Evolutionary conservation across 2,797 vertebrate species (phyloP), one percentile per base, ranked within the genome.

Genomic region (Vespertilio murinus): DNA sequence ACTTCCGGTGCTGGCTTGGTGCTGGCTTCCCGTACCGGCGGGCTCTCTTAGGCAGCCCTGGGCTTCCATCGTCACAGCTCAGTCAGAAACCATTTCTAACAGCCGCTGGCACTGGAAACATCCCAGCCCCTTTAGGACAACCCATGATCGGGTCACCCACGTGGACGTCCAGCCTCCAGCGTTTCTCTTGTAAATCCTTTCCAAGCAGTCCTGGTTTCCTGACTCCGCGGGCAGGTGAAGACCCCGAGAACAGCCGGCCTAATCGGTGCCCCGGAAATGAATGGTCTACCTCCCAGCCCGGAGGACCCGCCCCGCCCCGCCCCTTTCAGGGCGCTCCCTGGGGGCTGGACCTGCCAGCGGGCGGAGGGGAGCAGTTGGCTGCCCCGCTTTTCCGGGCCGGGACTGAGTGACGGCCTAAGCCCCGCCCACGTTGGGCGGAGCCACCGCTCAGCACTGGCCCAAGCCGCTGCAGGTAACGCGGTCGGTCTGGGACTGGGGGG

Each of bases 291-390:
- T 52, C 22, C 61, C 0, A 3, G 2, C 17, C 16, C 0, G 0
- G 2, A 14, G 16, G 1, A 22, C 1, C 28, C 14, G 45, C 33
- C 35, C 35, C 1, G 13, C 2, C n/a, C 40, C 9, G 45, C 42
- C 42, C 4, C 8, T n/a, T 64, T 23, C 25, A n/a, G 18, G 6
- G 18, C 2, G 11, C 3, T 28, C 49, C 28, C n/a, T 0, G 20
- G 5, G 11, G 25, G 14, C 14, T 6, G 0, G 18, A 22, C 12
- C 20, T 0, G 2, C 0, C 2, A 22, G 30, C 3, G 0, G 23
- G 35, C 52, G 0, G 16, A 2, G 59, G 7, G 14, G 3, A 49
- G 92, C 75, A 5, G 71, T 91, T 78, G 87, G 79, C 38, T 23
- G 8, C 4, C 1, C 20, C n/a, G 5, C 33, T 28, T 83, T 96